Percentiles rank a stretch among this genome's conserved stretches.
These are phyloP conservation scores for Dipodomys merriami DNA, from an alignment of 2,113 vertebrate genomes.

Conservation along the genomic window DNA sequence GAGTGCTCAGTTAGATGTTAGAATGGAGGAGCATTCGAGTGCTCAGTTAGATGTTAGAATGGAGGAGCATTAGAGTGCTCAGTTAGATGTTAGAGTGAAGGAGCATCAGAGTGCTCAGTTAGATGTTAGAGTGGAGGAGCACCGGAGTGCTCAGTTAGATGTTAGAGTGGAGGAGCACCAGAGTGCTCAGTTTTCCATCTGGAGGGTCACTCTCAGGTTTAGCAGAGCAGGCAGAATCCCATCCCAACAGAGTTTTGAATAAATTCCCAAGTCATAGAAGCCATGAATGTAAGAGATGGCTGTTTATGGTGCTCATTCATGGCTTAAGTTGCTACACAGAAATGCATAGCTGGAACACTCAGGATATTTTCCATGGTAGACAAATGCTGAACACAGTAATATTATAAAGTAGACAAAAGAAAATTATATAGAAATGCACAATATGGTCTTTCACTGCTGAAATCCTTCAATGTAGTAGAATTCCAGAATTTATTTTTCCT, in stretches of 20 bases:
- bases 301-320: background rate
- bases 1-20: no score
- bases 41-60: rapidly evolving
- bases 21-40: background rate
- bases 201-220: background rate
- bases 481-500: background rate
- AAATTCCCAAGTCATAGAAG: background rate
- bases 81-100: background rate
- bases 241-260: background rate
- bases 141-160: no score
- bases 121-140: background rate
- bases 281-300: background rate
- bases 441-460: background rate
- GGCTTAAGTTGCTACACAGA: background rate
- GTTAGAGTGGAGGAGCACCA: background rate
- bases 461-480: background rate
- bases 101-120: no score
- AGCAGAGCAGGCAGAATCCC: background rate
- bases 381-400: background rate
- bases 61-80: no score
- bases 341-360: background rate
- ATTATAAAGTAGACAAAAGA: background rate
- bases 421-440: background rate
- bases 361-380: background rate
- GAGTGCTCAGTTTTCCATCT: background rate